Conservation (phyloP, 2,797 vertebrate species). For the Sciurus carolinensis region DNA sequence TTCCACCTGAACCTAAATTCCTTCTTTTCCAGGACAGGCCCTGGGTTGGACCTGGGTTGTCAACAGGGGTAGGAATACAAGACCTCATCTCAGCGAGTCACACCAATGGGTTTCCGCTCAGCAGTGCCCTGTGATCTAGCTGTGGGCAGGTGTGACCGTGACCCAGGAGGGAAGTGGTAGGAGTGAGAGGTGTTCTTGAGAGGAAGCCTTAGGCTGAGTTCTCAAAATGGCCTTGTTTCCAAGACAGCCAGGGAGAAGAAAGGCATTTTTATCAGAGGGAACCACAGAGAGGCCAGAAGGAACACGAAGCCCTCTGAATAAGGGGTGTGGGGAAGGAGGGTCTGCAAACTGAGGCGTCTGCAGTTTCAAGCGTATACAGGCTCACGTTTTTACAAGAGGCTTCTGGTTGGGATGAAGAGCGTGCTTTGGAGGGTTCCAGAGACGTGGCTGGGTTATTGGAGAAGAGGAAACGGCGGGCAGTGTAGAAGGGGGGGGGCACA, state of each 20-base stretch:
- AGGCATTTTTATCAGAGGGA: background rate
- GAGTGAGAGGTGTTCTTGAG: background rate
- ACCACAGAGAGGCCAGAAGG: background rate
- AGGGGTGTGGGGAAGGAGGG: accelerated
- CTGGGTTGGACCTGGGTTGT: background rate
- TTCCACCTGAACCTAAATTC: background rate
- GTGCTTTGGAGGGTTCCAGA: accelerated
- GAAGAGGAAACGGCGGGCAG: background rate
- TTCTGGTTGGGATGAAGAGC: background rate
- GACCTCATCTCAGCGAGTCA: background rate
- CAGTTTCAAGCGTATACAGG: too few species aligned
- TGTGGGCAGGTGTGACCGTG: background rate
- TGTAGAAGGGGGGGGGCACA: accelerated
- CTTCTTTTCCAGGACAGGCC: background rate
- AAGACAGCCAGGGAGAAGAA: background rate
- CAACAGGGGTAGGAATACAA: background rate
- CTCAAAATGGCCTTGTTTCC: background rate
- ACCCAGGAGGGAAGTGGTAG: background rate
- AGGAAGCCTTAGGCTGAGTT: background rate
- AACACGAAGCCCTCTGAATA: accelerated
- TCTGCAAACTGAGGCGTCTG: background rate
- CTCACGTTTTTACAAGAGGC: background rate
- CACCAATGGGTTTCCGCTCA: background rate
- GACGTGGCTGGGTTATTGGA: background rate
- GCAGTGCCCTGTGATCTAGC: background rate